These are phyloP conservation scores for Fratercula arctica DNA, from an alignment of 2,797 vertebrate species.

Conservation along the genomic window DNA sequence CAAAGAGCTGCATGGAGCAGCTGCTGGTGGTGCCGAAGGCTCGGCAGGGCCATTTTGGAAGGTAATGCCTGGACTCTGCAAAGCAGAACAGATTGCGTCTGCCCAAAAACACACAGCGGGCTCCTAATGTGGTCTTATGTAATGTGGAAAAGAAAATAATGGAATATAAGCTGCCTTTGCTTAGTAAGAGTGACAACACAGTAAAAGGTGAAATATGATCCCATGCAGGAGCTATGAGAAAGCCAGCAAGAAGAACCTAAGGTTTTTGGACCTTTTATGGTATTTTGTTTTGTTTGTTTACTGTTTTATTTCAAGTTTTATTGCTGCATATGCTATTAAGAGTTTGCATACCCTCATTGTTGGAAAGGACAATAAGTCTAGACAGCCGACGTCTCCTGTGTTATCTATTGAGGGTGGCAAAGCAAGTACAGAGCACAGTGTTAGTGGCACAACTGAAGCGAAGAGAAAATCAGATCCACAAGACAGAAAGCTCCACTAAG, in stretches of 20 bases:
- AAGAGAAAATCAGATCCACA: not conserved
- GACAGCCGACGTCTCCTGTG: not conserved
- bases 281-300: conserved; percentile 8
- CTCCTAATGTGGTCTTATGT: not conserved
- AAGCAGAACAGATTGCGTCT: not conserved
- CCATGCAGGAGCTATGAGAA: not conserved
- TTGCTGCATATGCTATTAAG: not conserved
- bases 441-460: not conserved
- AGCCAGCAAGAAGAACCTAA: not conserved
- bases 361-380: not conserved
- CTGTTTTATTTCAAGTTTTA: not conserved
- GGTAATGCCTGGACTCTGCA: not conserved
- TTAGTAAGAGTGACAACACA: not conserved
- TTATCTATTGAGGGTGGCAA: not conserved
- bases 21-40: not conserved
- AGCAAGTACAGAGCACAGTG: not conserved
- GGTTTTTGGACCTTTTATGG: not conserved
- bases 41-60: not conserved
- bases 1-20: fast-evolving
- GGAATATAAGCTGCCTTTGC: not conserved
- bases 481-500: not conserved
- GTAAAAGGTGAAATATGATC: not conserved
- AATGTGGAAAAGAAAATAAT: not conserved
- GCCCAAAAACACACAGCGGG: not conserved
- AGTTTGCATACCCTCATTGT: not conserved